phyloP scores from a whole-genome alignment of 2,888 invertebrate species.

The Antheraea yamamai region DNA sequence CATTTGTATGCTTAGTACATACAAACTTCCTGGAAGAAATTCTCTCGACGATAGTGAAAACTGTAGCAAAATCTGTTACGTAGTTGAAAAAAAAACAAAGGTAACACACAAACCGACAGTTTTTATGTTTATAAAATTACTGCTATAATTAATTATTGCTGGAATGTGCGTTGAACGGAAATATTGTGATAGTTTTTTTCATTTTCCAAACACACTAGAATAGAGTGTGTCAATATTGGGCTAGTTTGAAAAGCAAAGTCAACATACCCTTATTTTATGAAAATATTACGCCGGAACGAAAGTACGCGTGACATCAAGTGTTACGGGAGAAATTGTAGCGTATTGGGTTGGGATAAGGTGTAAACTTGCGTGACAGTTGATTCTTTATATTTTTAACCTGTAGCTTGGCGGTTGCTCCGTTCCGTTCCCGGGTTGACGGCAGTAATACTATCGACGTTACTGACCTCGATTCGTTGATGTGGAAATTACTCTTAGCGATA shows the following conservation, averaged over 20 bases:
- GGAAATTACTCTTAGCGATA: constrained; percentile 29
- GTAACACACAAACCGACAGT: too few species aligned
- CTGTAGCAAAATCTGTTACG: too few species aligned
- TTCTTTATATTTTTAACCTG: constrained; percentile 30
- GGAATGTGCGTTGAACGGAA: background rate
- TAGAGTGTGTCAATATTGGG: background rate
- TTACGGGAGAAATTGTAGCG: background rate
- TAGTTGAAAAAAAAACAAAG: too few species aligned
- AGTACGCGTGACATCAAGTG: background rate
- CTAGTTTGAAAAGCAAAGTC: constrained; percentile 18
- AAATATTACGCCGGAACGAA: constrained; percentile 20
- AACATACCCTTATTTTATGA: constrained; percentile 23
- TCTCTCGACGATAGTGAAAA: too few species aligned
- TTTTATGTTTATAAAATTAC: background rate
- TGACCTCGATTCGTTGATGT: constrained; percentile 42
- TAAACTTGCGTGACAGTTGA: constrained; percentile 15
- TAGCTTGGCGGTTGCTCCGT: constrained; percentile 28
- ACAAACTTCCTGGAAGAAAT: too few species aligned
- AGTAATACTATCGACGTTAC: constrained; percentile 34
- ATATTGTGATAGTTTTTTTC: background rate
- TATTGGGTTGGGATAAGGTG: constrained; percentile 5
- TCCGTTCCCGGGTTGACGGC: constrained; percentile 30
- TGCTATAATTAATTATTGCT: background rate
- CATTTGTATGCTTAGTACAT: too few species aligned
- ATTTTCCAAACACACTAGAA: constrained; percentile 5